These are phyloP conservation scores for Bubalus kerabau DNA, from an alignment of 2,113 vertebrate species.

Conservation along the genomic window DNA sequence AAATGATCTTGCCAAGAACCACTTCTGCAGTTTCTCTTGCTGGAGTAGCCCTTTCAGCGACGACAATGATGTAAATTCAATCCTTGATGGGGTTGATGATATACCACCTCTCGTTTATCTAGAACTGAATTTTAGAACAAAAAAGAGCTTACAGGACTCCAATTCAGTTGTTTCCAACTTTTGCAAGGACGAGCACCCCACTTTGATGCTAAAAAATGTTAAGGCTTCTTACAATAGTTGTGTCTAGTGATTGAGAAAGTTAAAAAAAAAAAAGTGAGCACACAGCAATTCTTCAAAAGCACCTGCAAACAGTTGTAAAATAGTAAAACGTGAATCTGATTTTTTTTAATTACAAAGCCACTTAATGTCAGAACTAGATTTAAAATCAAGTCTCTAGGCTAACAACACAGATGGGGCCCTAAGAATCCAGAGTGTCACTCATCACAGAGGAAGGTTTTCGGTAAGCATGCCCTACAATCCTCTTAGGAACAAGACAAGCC, in stretches of 20 bases:
- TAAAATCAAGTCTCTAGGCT: neutral
- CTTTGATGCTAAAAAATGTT: neutral
- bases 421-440: neutral
- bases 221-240: neutral
- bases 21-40: slow-evolving; percentile 61
- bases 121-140: slow-evolving; percentile 18
- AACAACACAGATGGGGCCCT: neutral
- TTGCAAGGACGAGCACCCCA: neutral
- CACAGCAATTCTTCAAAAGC: neutral
- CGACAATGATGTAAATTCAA: slow-evolving; percentile 33
- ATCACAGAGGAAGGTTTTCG: neutral
- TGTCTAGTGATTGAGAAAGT: neutral
- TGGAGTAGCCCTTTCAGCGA: slow-evolving; percentile 42
- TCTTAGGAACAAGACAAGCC: neutral
- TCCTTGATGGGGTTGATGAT: neutral
- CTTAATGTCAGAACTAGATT: neutral
- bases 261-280: neutral
- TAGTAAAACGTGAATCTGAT: neutral
- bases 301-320: neutral
- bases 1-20: slow-evolving; percentile 77
- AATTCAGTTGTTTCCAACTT: neutral
- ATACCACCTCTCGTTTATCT: slow-evolving; percentile 20
- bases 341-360: neutral
- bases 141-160: neutral
- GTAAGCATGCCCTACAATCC: neutral